Conservation (phyloP, 2,888 invertebrate species). For the Cartodere bifasciata region DNA sequence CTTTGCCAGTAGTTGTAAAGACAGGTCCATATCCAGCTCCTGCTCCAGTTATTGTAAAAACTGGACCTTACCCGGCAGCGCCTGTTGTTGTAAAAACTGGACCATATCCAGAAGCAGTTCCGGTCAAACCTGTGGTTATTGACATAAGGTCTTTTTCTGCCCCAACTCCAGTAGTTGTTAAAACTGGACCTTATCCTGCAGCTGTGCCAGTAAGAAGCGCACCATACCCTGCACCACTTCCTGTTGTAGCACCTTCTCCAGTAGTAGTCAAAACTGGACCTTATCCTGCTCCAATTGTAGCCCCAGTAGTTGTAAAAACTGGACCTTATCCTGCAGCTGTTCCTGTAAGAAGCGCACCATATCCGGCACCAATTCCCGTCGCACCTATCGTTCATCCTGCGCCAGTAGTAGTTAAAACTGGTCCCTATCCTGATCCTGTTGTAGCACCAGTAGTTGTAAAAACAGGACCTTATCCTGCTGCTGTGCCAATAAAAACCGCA, state of each 20-base stretch:
- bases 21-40: conserved; percentile 4
- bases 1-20: conserved; percentile 1
- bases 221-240: no score
- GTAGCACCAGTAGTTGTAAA: conserved; percentile 5
- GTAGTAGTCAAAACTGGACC: neutral
- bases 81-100: no score
- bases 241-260: neutral
- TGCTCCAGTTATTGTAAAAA: conserved; percentile 4
- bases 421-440: conserved; percentile 3
- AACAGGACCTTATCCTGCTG: conserved; percentile 11
- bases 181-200: conserved; percentile 4
- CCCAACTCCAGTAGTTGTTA: no score
- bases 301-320: neutral
- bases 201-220: conserved; percentile 3
- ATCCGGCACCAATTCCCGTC: no score
- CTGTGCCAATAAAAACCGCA: neutral
- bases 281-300: neutral
- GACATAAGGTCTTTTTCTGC: no score
- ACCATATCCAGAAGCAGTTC: no score
- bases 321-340: conserved; percentile 10
- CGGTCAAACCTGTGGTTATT: conserved; percentile 1
- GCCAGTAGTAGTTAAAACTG: conserved; percentile 1
- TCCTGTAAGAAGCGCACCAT: neutral
- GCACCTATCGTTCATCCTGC: neutral
- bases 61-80: conserved; percentile 4